Percentiles rank a stretch among this genome's conserved stretches.
phyloP scores from a whole-genome alignment of 2,888 invertebrate genomes.

The Acronicta leporina region DNA sequence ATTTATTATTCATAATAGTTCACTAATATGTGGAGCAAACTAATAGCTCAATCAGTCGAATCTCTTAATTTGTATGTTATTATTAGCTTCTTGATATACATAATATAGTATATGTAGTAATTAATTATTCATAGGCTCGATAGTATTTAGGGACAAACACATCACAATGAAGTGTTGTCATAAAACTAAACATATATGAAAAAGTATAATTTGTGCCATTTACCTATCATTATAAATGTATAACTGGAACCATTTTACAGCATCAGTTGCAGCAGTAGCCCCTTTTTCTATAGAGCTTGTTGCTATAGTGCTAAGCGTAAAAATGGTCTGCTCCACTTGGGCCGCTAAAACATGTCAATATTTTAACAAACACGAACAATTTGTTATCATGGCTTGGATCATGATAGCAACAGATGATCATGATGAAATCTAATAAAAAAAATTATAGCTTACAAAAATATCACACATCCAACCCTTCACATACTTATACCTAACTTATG shows the following conservation, averaged over 20 bases:
- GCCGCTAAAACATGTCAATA: conserved; percentile 89
- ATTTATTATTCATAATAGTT: too few species aligned
- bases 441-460: too few species aligned
- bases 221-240: conserved; percentile 93
- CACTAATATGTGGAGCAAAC: too few species aligned
- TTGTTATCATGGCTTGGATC: too few species aligned
- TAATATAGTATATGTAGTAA: background rate
- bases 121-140: background rate
- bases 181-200: background rate
- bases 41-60: too few species aligned
- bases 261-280: conserved; percentile 92
- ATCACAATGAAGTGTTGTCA: background rate
- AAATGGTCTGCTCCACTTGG: conserved; percentile 92
- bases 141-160: background rate
- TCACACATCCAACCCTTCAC: too few species aligned
- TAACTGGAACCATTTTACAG: conserved; percentile 96
- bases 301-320: conserved; percentile 95
- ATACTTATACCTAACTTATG: too few species aligned
- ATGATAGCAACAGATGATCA: too few species aligned
- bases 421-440: too few species aligned
- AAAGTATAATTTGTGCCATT: too few species aligned
- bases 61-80: background rate
- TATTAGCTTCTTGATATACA: too few species aligned
- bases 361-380: too few species aligned
- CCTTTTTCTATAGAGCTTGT: conserved; percentile 97